These are phyloP conservation scores for Drosophila diplacantha DNA, from an alignment of 2,888 invertebrate genomes.

Conservation along the genomic window DNA sequence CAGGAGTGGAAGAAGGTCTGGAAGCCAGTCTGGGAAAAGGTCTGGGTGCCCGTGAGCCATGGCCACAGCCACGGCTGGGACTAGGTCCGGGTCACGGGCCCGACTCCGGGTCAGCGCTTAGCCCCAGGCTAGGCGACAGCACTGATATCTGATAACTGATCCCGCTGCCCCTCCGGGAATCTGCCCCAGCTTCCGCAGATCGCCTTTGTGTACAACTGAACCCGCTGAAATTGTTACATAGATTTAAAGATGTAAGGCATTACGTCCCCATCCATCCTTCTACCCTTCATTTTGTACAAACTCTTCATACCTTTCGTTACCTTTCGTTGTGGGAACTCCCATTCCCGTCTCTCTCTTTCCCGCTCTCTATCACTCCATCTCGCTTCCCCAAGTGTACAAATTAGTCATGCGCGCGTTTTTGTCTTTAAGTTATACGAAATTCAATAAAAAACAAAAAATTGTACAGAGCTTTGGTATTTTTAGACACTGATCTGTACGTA, in stretches of 20 bases:
- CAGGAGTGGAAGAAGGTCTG: slow-evolving; percentile 90
- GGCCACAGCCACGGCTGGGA: slow-evolving; percentile 75
- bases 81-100: slow-evolving; percentile 44
- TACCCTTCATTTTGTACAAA: slow-evolving; percentile 32
- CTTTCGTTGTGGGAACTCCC: slow-evolving; percentile 20
- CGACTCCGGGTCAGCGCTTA: slow-evolving; percentile 32
- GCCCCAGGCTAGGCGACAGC: slow-evolving; percentile 64
- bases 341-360: slow-evolving; percentile 24
- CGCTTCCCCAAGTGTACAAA: slow-evolving; percentile 70
- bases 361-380: background rate
- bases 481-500: background rate
- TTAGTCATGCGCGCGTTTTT: slow-evolving; percentile 74
- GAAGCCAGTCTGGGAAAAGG: slow-evolving; percentile 90
- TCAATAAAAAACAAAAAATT: slow-evolving; percentile 43
- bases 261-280: slow-evolving; percentile 2
- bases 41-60: slow-evolving; percentile 85
- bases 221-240: slow-evolving; percentile 38
- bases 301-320: slow-evolving; percentile 22
- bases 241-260: slow-evolving; percentile 35
- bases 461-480: slow-evolving; percentile 36
- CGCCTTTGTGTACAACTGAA: slow-evolving; percentile 29
- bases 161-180: slow-evolving; percentile 31
- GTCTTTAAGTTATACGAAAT: slow-evolving; percentile 65
- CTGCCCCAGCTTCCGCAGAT: slow-evolving; percentile 9
- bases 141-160: slow-evolving; percentile 72